These are phyloP conservation scores for Numida meleagris DNA, from an alignment of 2,113 vertebrate species.

Conservation along the genomic window DNA sequence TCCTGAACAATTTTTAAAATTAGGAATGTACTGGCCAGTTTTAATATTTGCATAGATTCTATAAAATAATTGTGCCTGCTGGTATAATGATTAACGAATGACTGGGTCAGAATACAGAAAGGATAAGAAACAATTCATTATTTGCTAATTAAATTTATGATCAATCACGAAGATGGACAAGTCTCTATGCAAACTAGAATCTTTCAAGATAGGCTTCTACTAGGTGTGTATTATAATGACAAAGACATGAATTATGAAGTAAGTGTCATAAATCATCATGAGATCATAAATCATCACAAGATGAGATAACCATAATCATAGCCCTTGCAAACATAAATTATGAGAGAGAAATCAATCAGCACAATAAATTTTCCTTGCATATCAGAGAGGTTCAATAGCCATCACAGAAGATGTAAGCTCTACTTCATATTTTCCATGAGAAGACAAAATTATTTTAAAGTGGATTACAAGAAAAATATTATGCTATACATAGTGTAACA, in stretches of 20 bases:
- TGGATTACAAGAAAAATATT: background rate
- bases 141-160: background rate
- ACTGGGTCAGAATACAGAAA: background rate
- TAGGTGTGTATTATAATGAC: background rate
- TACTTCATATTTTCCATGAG: background rate
- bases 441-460: background rate
- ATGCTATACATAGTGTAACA: background rate
- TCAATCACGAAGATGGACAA: background rate
- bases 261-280: background rate
- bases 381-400: background rate
- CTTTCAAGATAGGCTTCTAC: background rate
- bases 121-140: background rate
- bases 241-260: background rate
- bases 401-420: background rate
- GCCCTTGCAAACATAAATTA: background rate
- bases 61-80: background rate
- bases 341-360: background rate
- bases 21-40: background rate
- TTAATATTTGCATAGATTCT: background rate
- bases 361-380: background rate
- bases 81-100: background rate
- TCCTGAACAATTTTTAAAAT: background rate
- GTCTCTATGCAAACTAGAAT: background rate
- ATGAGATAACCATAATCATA: background rate
- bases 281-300: background rate